A percentile compares a stretch with the other conserved stretches of the same genome.
Conservation (phyloP, 2,888 invertebrate species). For the Eristalis intricaria region DNA sequence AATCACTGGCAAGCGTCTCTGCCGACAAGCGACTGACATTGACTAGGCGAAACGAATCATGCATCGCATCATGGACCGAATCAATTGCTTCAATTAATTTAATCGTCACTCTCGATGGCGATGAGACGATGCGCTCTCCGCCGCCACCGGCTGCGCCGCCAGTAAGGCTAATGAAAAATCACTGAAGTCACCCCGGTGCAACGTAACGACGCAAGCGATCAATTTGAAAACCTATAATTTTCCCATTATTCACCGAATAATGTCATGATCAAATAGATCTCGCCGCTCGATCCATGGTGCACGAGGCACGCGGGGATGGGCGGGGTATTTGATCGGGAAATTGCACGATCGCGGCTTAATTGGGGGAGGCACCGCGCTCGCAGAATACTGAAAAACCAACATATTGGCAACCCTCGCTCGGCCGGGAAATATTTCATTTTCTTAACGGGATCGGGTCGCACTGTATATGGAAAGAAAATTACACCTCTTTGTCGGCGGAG, state of each 20-base stretch:
- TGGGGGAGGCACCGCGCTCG: slow-evolving; percentile 27
- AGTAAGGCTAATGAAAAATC: slow-evolving; percentile 19
- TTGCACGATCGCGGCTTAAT: slow-evolving; percentile 62
- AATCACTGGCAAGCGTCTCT: slow-evolving; percentile 1
- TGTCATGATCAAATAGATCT: slow-evolving; percentile 69
- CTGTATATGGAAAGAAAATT: slow-evolving; percentile 63
- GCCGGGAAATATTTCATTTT: slow-evolving; percentile 61
- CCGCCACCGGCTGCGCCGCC: slow-evolving; percentile 16
- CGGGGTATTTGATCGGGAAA: slow-evolving; percentile 31
- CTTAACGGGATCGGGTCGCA: slow-evolving; percentile 33
- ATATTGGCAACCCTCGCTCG: slow-evolving; percentile 1
- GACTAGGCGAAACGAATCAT: slow-evolving; percentile 55
- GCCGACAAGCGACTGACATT: slow-evolving; percentile 48
- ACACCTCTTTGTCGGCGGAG: slow-evolving; percentile 70
- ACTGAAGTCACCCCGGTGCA: slow-evolving; percentile 15
- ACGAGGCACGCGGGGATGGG: background rate
- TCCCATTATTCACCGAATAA: slow-evolving; percentile 71
- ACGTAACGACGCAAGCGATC: slow-evolving; percentile 61
- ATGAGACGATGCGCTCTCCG: slow-evolving; percentile 45
- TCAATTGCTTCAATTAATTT: slow-evolving; percentile 69
- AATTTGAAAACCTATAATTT: slow-evolving; percentile 68
- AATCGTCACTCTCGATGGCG: slow-evolving; percentile 65
- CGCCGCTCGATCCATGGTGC: slow-evolving; percentile 1
- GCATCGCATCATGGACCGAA: slow-evolving; percentile 63
- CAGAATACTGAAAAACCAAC: slow-evolving; percentile 20